phyloP scores from a whole-genome alignment of 2,797 vertebrate genomes.

The Paguma larvata region DNA sequence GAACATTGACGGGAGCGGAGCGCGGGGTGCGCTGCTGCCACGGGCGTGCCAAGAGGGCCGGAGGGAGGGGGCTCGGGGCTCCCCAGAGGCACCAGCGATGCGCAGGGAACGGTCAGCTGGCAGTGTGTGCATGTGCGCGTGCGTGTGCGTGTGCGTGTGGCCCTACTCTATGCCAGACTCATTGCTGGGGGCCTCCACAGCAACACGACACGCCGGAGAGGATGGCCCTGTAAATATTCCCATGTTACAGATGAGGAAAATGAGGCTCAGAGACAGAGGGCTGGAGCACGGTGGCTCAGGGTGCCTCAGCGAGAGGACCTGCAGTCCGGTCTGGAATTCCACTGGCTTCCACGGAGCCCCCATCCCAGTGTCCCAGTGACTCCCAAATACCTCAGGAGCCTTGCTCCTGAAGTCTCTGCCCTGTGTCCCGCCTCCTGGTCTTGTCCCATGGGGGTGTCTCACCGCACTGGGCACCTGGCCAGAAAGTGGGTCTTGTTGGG shows the following conservation, averaged over 20 bases:
- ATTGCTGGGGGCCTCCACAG: neutral
- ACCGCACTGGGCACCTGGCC: neutral
- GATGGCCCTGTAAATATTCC: neutral
- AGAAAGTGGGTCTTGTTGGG: neutral
- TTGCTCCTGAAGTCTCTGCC: neutral
- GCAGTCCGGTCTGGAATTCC: neutral
- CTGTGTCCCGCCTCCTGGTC: neutral
- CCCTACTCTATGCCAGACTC: neutral
- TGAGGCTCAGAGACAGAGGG: neutral
- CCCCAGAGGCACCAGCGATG: neutral
- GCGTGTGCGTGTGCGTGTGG: too few species aligned
- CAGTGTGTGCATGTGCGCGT: too few species aligned
- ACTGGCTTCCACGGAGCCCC: neutral
- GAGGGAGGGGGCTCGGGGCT: neutral
- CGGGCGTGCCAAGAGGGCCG: neutral
- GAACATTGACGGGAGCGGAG: slow-evolving; percentile 73
- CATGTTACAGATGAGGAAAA: neutral
- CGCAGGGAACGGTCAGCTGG: neutral
- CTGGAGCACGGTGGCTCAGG: neutral
- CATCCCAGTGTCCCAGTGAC: neutral
- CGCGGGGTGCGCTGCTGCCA: neutral
- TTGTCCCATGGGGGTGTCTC: neutral
- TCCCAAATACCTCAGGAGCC: neutral
- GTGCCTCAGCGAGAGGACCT: neutral
- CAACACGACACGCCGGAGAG: neutral